Conservation (phyloP, 2,113 vertebrate species). For the Malurus cyaneus region DNA sequence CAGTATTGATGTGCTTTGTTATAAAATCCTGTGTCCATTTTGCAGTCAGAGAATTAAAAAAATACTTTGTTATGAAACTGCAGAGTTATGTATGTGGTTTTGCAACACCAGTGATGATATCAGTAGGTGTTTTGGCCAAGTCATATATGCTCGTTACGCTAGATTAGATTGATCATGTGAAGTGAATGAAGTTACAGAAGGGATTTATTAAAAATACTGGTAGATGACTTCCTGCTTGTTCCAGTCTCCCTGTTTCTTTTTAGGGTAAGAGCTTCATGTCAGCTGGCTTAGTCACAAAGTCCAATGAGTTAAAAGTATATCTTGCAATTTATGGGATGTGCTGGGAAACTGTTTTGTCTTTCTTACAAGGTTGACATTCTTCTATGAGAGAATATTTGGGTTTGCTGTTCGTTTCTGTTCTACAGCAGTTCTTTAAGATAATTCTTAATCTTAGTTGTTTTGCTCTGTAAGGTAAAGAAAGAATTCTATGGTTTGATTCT, state of each 20-base stretch:
- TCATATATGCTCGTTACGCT: background rate
- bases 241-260: background rate
- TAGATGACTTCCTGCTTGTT: background rate
- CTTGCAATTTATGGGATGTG: background rate
- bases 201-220: background rate
- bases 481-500: background rate
- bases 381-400: background rate
- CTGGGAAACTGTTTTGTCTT: background rate
- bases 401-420: background rate
- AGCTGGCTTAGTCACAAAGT: background rate
- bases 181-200: background rate
- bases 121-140: background rate
- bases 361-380: background rate
- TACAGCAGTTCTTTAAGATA: background rate
- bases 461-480: background rate
- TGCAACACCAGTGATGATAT: background rate
- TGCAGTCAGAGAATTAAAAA: background rate
- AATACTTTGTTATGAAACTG: background rate
- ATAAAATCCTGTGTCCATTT: background rate
- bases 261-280: background rate
- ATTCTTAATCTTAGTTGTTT: background rate
- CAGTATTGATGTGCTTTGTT: background rate
- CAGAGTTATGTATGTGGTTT: conserved; percentile 1
- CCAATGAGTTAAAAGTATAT: background rate
- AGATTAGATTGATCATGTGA: background rate